A percentile compares a stretch with the other conserved stretches of the same genome.
phyloP scores from a whole-genome alignment of 2,797 vertebrate species.

The Siniperca obscura region DNA sequence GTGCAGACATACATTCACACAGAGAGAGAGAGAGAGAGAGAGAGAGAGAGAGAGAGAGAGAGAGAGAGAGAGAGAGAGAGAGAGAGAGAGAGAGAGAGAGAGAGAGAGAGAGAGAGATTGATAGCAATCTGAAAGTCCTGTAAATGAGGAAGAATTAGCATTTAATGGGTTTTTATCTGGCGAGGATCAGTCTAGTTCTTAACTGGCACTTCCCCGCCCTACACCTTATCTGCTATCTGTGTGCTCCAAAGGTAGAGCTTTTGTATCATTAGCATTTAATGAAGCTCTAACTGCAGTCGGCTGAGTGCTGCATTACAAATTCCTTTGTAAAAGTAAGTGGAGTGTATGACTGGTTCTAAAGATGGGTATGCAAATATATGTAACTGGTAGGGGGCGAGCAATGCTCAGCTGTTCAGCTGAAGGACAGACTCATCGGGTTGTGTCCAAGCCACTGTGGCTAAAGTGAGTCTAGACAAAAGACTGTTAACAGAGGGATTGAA shows the following conservation, averaged over 20 bases:
- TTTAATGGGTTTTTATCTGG: conserved; percentile 81
- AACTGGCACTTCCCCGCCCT: conserved; percentile 46
- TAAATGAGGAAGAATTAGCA: conserved; percentile 80
- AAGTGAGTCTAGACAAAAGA: conserved; percentile 36
- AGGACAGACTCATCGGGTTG: conserved; percentile 23
- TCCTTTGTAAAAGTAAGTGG: conserved; percentile 50
- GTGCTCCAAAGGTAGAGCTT: conserved; percentile 62
- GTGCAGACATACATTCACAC: conserved; percentile 45
- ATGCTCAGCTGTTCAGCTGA: conserved; percentile 40
- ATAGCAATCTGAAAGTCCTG: conserved; percentile 77
- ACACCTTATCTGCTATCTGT: conserved; percentile 59
- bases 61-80: neutral
- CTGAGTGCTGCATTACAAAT: conserved; percentile 61
- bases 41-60: no score
- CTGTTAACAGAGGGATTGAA: neutral
- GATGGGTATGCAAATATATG: conserved; percentile 59
- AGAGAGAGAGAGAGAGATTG: conserved; percentile 13
- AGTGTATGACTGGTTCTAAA: conserved; percentile 1
- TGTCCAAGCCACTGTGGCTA: neutral
- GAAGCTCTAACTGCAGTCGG: conserved; percentile 57
- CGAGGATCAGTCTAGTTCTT: conserved; percentile 69
- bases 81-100: no score
- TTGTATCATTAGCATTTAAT: conserved; percentile 74
- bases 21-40: no score
- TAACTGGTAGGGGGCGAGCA: conserved; percentile 12